Evolutionary conservation across 2,797 vertebrate genomes (phyloP).

Genomic region (Heteromormyrus szaboi): DNA sequence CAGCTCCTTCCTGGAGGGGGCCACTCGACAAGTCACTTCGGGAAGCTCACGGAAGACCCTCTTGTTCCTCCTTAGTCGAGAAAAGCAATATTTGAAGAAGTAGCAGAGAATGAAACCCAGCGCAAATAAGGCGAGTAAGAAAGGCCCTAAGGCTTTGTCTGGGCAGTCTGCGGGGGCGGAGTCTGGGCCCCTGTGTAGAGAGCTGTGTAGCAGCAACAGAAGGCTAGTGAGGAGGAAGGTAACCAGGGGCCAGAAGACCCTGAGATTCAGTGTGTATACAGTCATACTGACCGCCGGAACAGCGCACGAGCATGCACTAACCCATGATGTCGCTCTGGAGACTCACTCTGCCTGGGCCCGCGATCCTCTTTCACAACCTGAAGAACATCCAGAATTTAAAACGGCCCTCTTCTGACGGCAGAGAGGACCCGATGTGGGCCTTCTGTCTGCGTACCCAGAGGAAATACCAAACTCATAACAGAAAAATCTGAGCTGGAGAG

Average conservation of each 20-base stretch:
- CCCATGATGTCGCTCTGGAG: conserved; percentile 10
- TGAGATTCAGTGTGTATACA: conserved; percentile 45
- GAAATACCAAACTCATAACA: conserved; percentile 46
- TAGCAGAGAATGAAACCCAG: conserved; percentile 41
- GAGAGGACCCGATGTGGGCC: conserved; percentile 19
- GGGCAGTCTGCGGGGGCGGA: conserved; percentile 24
- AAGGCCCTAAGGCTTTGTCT: conserved; percentile 25
- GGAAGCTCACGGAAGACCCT: conserved; percentile 11
- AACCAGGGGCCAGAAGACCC: conserved; percentile 58
- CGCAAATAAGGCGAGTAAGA: conserved; percentile 31
- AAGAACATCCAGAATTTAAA: conserved; percentile 5
- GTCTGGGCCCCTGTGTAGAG: conserved; percentile 31
- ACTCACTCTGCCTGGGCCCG: not conserved
- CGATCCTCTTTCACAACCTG: not conserved
- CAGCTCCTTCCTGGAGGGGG: conserved; percentile 38
- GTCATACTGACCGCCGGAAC: conserved; percentile 34
- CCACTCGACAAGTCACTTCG: conserved; percentile 29
- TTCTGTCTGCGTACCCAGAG: conserved; percentile 46
- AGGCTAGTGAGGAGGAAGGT: conserved; percentile 49
- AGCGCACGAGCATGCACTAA: not conserved
- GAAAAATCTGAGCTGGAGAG: conserved; percentile 18
- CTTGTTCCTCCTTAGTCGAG: conserved; percentile 22
- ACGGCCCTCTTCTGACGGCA: conserved; percentile 26
- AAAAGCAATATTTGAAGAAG: conserved; percentile 40
- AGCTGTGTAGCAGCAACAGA: conserved; percentile 49